Percentiles rank a stretch among this genome's conserved stretches.
These are phyloP conservation scores for Dendrocopos noguchii DNA, from an alignment of 2,113 vertebrate species.

Conservation along the genomic window DNA sequence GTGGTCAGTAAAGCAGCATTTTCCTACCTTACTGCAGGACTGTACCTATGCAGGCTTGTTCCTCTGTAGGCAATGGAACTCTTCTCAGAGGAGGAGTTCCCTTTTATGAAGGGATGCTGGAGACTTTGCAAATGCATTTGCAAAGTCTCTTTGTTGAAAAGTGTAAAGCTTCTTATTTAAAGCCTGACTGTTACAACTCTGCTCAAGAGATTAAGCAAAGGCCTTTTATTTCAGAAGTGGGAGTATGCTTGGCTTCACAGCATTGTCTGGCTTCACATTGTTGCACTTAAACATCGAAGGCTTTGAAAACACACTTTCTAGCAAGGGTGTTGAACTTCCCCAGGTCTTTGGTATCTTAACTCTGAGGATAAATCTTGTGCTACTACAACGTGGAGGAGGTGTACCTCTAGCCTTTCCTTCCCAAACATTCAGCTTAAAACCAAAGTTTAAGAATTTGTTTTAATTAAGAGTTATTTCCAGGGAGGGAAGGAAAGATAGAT, in stretches of 20 bases:
- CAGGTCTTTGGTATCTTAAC: not conserved
- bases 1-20: not conserved
- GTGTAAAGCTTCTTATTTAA: not conserved
- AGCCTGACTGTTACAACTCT: not conserved
- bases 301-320: not conserved
- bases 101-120: not conserved
- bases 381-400: not conserved
- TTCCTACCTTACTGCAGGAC: not conserved
- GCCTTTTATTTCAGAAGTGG: not conserved
- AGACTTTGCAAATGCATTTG: not conserved
- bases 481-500: accelerated
- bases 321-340: not conserved
- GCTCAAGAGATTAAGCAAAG: not conserved
- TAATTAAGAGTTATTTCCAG: not conserved
- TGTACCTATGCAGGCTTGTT: not conserved
- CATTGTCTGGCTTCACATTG: too few relatives aligned
- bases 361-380: not conserved
- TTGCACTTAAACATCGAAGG: not conserved
- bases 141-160: not conserved
- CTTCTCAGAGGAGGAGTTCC: not conserved
- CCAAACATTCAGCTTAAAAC: not conserved
- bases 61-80: not conserved
- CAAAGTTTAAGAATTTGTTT: not conserved
- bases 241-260: not conserved
- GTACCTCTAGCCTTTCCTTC: not conserved